Evolutionary conservation across 1,140 invertebrate genomes (phyloP).

Genomic region (Tribolium castaneum): DNA sequence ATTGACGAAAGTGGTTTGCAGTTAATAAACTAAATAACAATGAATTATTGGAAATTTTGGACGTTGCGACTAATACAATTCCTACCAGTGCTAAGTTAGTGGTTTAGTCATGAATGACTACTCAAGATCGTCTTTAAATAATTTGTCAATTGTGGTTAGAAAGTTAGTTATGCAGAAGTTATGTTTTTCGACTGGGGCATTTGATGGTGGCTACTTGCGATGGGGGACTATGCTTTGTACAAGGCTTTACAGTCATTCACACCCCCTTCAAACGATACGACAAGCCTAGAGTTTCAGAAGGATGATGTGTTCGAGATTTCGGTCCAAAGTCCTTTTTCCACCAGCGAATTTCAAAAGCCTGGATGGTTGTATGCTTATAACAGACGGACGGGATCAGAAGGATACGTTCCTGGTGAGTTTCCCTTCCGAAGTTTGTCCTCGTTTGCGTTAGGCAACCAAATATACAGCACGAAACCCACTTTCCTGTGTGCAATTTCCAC

Average conservation of each 20-base stretch:
- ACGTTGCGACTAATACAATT: slow-evolving; percentile 11
- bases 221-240: slow-evolving; percentile 59
- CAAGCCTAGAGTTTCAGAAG: slow-evolving; percentile 53
- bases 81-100: not conserved
- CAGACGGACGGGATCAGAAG: slow-evolving; percentile 54
- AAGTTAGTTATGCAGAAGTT: slow-evolving; percentile 49
- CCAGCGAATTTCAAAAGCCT: slow-evolving; percentile 18
- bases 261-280: slow-evolving; percentile 50
- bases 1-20: slow-evolving; percentile 20
- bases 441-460: slow-evolving; percentile 19
- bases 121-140: not conserved
- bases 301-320: slow-evolving; percentile 57
- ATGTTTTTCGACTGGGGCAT: slow-evolving; percentile 46
- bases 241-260: slow-evolving; percentile 56
- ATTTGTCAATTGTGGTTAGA: slow-evolving; percentile 31
- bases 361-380: slow-evolving; percentile 56
- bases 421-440: not conserved
- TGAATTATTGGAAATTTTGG: slow-evolving; percentile 14
- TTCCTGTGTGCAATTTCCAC: not conserved
- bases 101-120: slow-evolving; percentile 22
- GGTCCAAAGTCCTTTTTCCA: slow-evolving; percentile 46
- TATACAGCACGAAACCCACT: not conserved
- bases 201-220: slow-evolving; percentile 51
- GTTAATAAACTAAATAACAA: not conserved
- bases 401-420: slow-evolving; percentile 57